Evolutionary conservation across 2,113 vertebrate genomes (phyloP).

Genomic region (Hemiprocne comata): DNA sequence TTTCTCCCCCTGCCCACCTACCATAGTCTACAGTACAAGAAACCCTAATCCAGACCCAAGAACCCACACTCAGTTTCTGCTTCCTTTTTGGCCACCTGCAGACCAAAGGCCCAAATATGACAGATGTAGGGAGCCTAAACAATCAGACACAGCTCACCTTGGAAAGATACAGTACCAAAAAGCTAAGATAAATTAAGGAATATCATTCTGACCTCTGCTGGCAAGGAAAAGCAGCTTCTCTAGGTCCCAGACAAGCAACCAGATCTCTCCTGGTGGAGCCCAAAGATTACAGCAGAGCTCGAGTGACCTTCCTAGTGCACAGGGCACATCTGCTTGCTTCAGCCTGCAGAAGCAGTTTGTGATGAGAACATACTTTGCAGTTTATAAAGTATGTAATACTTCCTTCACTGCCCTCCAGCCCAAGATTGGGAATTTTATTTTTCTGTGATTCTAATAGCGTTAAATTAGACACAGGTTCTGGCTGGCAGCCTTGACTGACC

Average conservation of each 20-base stretch:
- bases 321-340: background rate
- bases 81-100: background rate
- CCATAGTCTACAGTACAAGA: background rate
- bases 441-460: conserved; percentile 3
- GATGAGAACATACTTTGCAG: background rate
- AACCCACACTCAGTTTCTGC: background rate
- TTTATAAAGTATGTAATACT: background rate
- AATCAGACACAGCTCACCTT: background rate
- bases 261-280: background rate
- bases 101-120: background rate
- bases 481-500: conserved; percentile 55
- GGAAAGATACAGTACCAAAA: fast-evolving
- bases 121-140: background rate
- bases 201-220: background rate
- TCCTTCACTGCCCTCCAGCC: background rate
- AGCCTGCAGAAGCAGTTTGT: background rate
- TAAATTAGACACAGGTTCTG: conserved; percentile 51
- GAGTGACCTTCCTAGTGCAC: background rate
- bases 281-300: background rate
- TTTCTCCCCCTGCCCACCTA: background rate
- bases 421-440: background rate
- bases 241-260: background rate
- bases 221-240: background rate
- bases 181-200: background rate
- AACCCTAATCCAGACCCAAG: background rate